These are phyloP conservation scores for Atherinomorus stipes DNA, from an alignment of 2,113 vertebrate species.

Conservation along the genomic window DNA sequence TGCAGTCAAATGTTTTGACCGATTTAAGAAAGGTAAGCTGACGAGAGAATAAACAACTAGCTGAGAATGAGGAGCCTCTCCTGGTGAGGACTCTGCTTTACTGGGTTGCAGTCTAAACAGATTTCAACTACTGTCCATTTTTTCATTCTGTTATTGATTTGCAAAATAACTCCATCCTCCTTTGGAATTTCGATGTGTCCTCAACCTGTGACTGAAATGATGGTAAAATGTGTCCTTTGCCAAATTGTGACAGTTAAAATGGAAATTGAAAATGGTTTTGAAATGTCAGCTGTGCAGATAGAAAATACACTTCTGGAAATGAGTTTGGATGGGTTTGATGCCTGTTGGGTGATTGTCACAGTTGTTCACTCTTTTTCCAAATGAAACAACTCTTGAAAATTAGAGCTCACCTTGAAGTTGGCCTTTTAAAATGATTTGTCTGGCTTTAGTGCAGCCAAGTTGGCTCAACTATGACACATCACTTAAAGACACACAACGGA, in stretches of 20 bases:
- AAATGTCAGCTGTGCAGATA: conserved; percentile 28
- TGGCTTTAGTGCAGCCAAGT: conserved; percentile 17
- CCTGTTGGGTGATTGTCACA: neutral
- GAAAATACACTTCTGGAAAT: conserved; percentile 15
- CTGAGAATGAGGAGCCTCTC: conserved; percentile 24
- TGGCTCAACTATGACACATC: conserved; percentile 42
- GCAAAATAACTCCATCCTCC: conserved; percentile 34
- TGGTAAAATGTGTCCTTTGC: neutral
- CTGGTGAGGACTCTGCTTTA: neutral
- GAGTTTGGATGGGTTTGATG: conserved; percentile 5
- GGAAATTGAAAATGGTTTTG: conserved; percentile 26
- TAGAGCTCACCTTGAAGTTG: neutral
- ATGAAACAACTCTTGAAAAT: neutral
- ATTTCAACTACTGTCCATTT: conserved; percentile 12
- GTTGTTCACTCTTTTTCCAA: neutral
- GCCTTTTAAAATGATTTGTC: conserved; percentile 9
- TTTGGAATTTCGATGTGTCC: conserved; percentile 38
- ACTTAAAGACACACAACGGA: no score
- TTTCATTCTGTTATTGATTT: conserved; percentile 33
- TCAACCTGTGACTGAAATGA: conserved; percentile 40
- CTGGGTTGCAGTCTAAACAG: conserved; percentile 17
- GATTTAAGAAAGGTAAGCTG: conserved; percentile 33
- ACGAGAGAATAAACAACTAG: conserved; percentile 15
- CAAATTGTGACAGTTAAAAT: conserved; percentile 31
- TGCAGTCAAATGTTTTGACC: conserved; percentile 18